Evolutionary conservation across 2,113 vertebrate genomes (phyloP).

Genomic region (Neodontobutis hainanensis): DNA sequence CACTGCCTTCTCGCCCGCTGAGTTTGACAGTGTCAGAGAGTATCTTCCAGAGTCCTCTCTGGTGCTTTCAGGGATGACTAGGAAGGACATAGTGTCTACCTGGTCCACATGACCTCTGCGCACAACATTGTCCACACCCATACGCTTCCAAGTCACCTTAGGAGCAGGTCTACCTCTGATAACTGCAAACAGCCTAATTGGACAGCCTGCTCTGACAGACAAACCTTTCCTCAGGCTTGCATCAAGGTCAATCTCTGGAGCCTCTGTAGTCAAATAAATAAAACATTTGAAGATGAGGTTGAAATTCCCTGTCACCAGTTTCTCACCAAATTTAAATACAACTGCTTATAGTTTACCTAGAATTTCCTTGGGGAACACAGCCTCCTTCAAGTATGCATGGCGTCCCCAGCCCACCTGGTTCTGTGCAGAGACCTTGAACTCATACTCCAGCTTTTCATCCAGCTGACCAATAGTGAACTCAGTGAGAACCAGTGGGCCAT

Average conservation of each 20-base stretch:
- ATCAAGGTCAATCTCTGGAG: conserved; percentile 96
- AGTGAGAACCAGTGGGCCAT: conserved; percentile 88
- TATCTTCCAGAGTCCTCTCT: conserved; percentile 98
- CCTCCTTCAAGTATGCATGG: conserved; percentile 93
- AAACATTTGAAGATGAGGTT: neutral
- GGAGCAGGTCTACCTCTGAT: conserved; percentile 93
- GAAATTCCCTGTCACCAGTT: too few species aligned
- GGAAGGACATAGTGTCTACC: conserved; percentile 97
- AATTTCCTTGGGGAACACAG: conserved; percentile 92
- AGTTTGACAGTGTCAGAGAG: conserved; percentile 89
- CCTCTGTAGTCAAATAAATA: conserved; percentile 78
- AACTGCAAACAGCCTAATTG: conserved; percentile 94
- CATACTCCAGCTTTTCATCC: conserved; percentile 91
- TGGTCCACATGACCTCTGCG: conserved; percentile 95
- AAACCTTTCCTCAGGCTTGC: conserved; percentile 96
- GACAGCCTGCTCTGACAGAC: conserved; percentile 92
- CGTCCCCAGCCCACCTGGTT: conserved; percentile 97
- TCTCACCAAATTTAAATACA: neutral
- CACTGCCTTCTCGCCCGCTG: conserved; percentile 94
- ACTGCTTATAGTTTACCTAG: conserved; percentile 78
- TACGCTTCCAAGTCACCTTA: conserved; percentile 93
- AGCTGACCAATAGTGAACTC: conserved; percentile 92
- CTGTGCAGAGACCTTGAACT: conserved; percentile 94
- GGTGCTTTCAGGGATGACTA: conserved; percentile 94
- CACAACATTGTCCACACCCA: conserved; percentile 93